Evolutionary conservation across 2,797 vertebrate genomes (phyloP).

Genomic region (Chrosomus eos): DNA sequence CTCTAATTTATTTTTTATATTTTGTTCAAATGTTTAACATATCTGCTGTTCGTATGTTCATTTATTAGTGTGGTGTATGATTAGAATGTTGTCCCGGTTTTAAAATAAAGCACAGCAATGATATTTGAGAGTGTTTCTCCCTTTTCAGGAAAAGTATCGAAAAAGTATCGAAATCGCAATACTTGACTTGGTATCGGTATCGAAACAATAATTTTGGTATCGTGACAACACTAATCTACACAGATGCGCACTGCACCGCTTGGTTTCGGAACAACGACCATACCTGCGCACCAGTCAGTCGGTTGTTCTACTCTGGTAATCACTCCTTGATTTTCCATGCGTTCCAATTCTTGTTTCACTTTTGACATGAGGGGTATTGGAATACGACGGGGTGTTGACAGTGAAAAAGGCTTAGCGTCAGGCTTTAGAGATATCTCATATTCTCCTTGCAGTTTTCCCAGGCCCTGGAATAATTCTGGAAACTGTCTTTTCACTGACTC

Average conservation of each 20-base stretch:
- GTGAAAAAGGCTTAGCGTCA: slow-evolving; percentile 24
- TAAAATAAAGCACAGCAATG: too few species aligned
- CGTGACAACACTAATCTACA: too few species aligned
- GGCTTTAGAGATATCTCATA: slow-evolving; percentile 34
- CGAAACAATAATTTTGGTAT: too few species aligned
- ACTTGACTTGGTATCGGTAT: too few species aligned
- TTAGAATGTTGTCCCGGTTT: too few species aligned
- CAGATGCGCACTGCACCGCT: slow-evolving; percentile 13
- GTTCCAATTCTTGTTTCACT: slow-evolving; percentile 33
- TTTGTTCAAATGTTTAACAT: too few species aligned
- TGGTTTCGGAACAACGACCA: not conserved
- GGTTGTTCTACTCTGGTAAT: slow-evolving; percentile 33
- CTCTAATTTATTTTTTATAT: too few species aligned
- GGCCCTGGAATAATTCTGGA: slow-evolving; percentile 33
- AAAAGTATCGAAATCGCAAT: too few species aligned
- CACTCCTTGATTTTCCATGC: slow-evolving; percentile 24
- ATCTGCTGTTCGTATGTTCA: too few species aligned
- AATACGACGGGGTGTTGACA: slow-evolving; percentile 21
- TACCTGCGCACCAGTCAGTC: slow-evolving; percentile 8
- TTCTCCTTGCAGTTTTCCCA: slow-evolving; percentile 38
- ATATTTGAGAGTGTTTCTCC: too few species aligned
- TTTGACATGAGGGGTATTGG: slow-evolving; percentile 20
- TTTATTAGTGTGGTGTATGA: too few species aligned
- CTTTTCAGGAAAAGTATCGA: too few species aligned
- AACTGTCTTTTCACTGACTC: slow-evolving; percentile 31